Percentiles rank a stretch among this genome's conserved stretches.
Conservation (phyloP, 2,888 invertebrate species). For the Arenicola marina region DNA sequence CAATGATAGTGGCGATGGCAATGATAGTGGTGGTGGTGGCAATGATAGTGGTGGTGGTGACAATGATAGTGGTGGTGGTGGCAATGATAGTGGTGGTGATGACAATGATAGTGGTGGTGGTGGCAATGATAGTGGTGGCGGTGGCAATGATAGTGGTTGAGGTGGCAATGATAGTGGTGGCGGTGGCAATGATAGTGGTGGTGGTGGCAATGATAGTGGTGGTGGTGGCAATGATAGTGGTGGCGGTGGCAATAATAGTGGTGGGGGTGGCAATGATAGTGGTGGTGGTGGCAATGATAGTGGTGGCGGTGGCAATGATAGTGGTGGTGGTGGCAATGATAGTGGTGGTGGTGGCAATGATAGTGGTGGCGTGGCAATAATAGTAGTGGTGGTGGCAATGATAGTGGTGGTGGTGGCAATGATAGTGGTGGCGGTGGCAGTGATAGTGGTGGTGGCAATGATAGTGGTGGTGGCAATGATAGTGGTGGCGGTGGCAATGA, state of each 20-base stretch:
- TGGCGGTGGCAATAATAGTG: constrained; percentile 2
- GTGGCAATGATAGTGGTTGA: constrained; percentile 2
- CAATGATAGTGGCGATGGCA: too few relatives aligned
- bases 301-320: background rate
- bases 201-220: too few relatives aligned
- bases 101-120: constrained; percentile 11
- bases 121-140: constrained; percentile 10
- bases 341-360: too few relatives aligned
- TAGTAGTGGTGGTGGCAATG: too few relatives aligned
- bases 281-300: background rate
- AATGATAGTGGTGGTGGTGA: constrained; percentile 7
- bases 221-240: too few relatives aligned
- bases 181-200: background rate
- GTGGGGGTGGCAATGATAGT: too few relatives aligned
- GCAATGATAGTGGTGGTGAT: constrained; percentile 6
- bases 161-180: constrained; percentile 4
- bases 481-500: too few relatives aligned
- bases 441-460: too few relatives aligned
- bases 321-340: background rate
- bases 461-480: too few relatives aligned
- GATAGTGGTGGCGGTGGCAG: too few relatives aligned
- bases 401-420: too few relatives aligned
- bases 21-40: constrained; percentile 3
- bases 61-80: constrained; percentile 7
- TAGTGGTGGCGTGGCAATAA: too few relatives aligned